phyloP scores from a whole-genome alignment of 92 coral and sea anemone species.

The Scolanthus callimorphus region DNA sequence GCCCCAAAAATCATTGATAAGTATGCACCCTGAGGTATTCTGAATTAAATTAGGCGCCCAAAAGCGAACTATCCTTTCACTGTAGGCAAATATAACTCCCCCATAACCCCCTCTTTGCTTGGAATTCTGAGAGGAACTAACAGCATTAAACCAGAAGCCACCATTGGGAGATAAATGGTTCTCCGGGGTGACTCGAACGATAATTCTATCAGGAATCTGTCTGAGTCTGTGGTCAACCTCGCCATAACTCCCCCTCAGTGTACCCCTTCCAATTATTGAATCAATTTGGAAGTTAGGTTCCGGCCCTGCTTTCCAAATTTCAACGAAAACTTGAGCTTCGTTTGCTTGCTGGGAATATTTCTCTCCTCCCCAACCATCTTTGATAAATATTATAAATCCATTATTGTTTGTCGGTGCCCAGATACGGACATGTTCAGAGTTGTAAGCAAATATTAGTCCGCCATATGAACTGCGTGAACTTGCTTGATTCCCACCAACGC shows the following conservation, averaged over 20 bases:
- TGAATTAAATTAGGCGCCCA: constrained; percentile 73
- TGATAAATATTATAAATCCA: constrained; percentile 69
- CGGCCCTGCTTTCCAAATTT: constrained; percentile 86
- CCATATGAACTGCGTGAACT: constrained; percentile 70
- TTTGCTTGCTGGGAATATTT: constrained; percentile 32
- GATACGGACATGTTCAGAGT: constrained; percentile 70
- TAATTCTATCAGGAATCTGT: constrained; percentile 80
- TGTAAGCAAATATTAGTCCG: constrained; percentile 90
- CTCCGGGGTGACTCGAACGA: constrained; percentile 68
- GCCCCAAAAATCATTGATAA: constrained; percentile 79
- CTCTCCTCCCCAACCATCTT: constrained; percentile 95
- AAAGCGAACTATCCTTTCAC: constrained; percentile 64
- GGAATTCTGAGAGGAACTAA: constrained; percentile 81
- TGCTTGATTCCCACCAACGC: constrained; percentile 85
- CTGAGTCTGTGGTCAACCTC: constrained; percentile 70
- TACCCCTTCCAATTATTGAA: constrained; percentile 49
- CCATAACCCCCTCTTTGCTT: constrained; percentile 65
- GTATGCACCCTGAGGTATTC: constrained; percentile 73
- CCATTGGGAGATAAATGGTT: constrained; percentile 47
- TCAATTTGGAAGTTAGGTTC: constrained; percentile 83
- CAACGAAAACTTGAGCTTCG: constrained; percentile 80
- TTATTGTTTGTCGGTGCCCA: constrained; percentile 90
- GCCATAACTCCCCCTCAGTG: constrained; percentile 19
- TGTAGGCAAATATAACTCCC: constrained; percentile 93
- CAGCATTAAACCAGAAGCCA: constrained; percentile 88